A percentile compares a stretch with the other conserved stretches of the same genome.
These are phyloP conservation scores for Entosphenus tridentatus DNA, from an alignment of 2,113 vertebrate species.

Conservation along the genomic window DNA sequence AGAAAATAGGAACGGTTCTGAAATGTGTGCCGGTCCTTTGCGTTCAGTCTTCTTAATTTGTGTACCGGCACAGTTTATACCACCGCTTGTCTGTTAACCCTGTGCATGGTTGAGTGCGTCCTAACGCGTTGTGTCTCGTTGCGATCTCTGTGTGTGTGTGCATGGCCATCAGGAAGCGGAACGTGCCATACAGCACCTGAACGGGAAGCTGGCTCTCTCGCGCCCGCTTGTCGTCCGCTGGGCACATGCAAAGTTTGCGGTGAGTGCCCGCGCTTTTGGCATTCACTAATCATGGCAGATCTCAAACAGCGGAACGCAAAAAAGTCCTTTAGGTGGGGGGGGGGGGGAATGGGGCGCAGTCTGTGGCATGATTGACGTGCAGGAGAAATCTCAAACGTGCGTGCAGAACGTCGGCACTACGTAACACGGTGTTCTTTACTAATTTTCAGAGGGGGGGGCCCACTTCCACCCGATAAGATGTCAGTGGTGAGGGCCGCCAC, in stretches of 20 bases:
- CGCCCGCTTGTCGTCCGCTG: slow-evolving; percentile 89
- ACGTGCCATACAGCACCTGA: slow-evolving; percentile 75
- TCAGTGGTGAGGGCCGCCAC: no score
- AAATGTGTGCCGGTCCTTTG: background rate
- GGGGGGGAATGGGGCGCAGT: no score
- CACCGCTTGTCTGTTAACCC: background rate
- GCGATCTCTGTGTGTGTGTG: slow-evolving; percentile 12
- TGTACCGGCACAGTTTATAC: background rate
- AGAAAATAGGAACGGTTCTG: no score
- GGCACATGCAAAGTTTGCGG: slow-evolving; percentile 93
- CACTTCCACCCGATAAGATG: no score
- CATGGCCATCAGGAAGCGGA: slow-evolving; percentile 58
- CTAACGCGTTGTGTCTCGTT: background rate
- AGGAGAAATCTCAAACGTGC: no score
- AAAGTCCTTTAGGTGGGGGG: no score
- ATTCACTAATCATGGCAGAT: no score
- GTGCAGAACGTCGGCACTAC: no score
- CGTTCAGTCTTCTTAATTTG: background rate
- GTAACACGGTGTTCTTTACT: no score
- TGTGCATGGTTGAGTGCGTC: background rate
- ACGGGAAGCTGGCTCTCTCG: slow-evolving; percentile 85
- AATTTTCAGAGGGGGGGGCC: no score
- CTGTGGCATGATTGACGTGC: no score
- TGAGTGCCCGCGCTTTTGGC: slow-evolving; percentile 18
- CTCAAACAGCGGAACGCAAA: no score